phyloP scores from a whole-genome alignment of 2,888 invertebrate genomes.

The Plagiodera versicolora region DNA sequence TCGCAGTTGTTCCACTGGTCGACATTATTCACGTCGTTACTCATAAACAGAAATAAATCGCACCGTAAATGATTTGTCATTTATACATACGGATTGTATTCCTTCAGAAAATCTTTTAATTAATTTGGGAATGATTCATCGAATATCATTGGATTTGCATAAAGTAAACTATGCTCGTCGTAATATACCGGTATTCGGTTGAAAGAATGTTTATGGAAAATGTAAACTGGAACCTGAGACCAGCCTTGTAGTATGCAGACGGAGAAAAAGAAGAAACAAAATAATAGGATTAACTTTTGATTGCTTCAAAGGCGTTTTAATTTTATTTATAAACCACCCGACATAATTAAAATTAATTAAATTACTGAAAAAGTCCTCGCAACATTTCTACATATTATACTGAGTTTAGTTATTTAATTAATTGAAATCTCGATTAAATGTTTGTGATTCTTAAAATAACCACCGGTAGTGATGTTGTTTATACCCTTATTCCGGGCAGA shows the following conservation, averaged over 20 bases:
- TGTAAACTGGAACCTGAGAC: neutral
- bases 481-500: neutral
- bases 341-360: neutral
- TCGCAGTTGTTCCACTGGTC: conserved; percentile 8
- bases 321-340: conserved; percentile 1
- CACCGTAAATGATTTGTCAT: neutral
- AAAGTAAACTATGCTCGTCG: neutral
- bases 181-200: neutral
- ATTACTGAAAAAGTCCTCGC: neutral
- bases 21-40: conserved; percentile 15
- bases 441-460: neutral
- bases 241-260: neutral
- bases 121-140: neutral
- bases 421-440: neutral
- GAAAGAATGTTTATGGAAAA: neutral
- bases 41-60: conserved; percentile 17
- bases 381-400: neutral
- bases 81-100: neutral
- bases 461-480: neutral
- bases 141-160: neutral
- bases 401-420: neutral
- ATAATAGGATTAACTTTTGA: neutral
- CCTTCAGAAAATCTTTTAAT: neutral
- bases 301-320: neutral
- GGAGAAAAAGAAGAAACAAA: neutral